Base-by-base conservation (phyloP, 2,888 invertebrate species). In the Tenthredo notha region DNA sequence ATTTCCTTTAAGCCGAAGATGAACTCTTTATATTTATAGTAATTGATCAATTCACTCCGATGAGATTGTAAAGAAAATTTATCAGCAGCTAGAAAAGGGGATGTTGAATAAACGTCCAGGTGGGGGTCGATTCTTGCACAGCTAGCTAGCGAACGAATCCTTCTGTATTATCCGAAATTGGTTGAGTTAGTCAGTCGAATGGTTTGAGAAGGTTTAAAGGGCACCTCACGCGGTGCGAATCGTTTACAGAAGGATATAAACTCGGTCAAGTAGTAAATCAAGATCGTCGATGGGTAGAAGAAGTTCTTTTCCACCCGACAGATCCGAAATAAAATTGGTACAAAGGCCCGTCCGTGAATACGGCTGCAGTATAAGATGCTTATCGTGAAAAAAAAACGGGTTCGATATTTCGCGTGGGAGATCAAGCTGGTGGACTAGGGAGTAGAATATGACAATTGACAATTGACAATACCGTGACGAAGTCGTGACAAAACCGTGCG, bases 361-460 rank as follows among this genome's bases (percentile, higher is more conserved):
- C 7, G 70, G 80, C 50, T 25, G 77, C 85, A 58, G 84, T 85
- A 86, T 88, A 87, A 89, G 91, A 90, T 90, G 87, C 88, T 91
- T 90, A 90, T 92, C 91, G 89, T 72, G 37, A 37, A 86, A 88
- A 87, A 87, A 87, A 90, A 91, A 90, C 89, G 89, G 90, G 90
- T 91, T 91, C 91, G 90, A 91, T 90, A 54, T 85, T 74, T 86
- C 84, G 91, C 91, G 92, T 93, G 92, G 92, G 92, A 92, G 92
- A 80, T 87, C 84, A 84, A 84, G 84, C 85, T 85, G 70, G 84
- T 75, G 29, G 54, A 72, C 58, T 50, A 65, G 84, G 33, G 85
- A 82, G 77, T 40, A 33, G 21, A 65, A 84, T 21, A 72, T 75
- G 70, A 70, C 75, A 86, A 89, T 86, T 75, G 70, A 70, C 75